Conservation (phyloP, 2,797 vertebrate species). For the Hapalemur alaotrensis region DNA sequence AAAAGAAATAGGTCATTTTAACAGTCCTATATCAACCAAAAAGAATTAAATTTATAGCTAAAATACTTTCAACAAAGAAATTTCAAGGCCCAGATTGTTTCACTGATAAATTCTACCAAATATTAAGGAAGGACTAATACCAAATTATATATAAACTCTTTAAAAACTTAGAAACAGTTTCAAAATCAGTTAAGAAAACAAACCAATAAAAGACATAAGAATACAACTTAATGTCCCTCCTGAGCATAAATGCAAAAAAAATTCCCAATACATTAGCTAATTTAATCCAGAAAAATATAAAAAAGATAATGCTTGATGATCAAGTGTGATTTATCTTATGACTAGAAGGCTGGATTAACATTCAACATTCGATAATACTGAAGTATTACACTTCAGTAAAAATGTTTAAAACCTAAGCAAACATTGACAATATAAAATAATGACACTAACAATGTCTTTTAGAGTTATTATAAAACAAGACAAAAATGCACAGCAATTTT, state of each 20-base stretch:
- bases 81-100: not conserved
- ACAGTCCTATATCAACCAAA: not conserved
- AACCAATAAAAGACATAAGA: not conserved
- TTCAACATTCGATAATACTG: not conserved
- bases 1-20: not conserved
- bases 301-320: not conserved
- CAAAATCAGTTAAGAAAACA: not conserved
- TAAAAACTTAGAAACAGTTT: not conserved
- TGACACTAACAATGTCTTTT: not conserved
- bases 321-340: not conserved
- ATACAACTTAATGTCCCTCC: not conserved
- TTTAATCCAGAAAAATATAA: not conserved
- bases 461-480: not conserved
- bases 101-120: not conserved
- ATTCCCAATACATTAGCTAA: not conserved
- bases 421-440: not conserved
- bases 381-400: not conserved
- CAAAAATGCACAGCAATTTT: not conserved
- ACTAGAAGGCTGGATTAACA: not conserved
- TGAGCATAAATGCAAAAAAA: not conserved
- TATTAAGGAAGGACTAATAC: not conserved
- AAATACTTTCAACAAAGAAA: not conserved
- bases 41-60: not conserved
- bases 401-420: not conserved
- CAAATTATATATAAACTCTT: not conserved